Conservation (phyloP, 2,888 invertebrate species). For the Cheilosia impressa region DNA sequence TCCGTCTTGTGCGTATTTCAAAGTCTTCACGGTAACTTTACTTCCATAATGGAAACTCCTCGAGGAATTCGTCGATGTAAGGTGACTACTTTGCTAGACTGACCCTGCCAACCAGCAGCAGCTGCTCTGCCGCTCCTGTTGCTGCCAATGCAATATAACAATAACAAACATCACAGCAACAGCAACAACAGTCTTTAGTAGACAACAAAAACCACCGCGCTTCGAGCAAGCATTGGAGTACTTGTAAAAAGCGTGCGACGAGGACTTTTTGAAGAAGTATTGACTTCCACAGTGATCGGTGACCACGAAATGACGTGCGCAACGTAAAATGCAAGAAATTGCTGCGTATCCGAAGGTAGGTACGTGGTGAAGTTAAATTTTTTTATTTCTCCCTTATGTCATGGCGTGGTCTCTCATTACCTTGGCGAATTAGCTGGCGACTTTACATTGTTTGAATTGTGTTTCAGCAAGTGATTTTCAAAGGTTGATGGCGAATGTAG, state of each 20-base stretch:
- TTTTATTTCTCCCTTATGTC: constrained; percentile 16
- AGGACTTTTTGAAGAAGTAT: constrained; percentile 67
- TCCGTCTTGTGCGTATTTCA: constrained; percentile 42
- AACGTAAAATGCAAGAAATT: constrained; percentile 69
- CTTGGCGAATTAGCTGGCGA: constrained; percentile 30
- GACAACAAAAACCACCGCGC: constrained; percentile 57
- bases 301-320: constrained; percentile 75
- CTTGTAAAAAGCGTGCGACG: constrained; percentile 72
- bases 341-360: constrained; percentile 56
- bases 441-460: constrained; percentile 1
- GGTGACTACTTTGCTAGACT: constrained; percentile 63
- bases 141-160: constrained; percentile 29
- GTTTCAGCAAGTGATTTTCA: neutral
- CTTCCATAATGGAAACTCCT: constrained; percentile 71
- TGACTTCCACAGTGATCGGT: constrained; percentile 72
- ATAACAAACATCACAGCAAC: constrained; percentile 13
- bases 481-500: neutral
- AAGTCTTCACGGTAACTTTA: constrained; percentile 65
- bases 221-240: constrained; percentile 38
- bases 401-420: constrained; percentile 49
- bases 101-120: constrained; percentile 13
- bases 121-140: constrained; percentile 62
- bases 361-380: constrained; percentile 32
- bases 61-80: constrained; percentile 62
- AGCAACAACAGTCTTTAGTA: constrained; percentile 14